Base-by-base conservation (phyloP, 2,888 invertebrate genomes). In the Cryptocheilus praepositus region DNA sequence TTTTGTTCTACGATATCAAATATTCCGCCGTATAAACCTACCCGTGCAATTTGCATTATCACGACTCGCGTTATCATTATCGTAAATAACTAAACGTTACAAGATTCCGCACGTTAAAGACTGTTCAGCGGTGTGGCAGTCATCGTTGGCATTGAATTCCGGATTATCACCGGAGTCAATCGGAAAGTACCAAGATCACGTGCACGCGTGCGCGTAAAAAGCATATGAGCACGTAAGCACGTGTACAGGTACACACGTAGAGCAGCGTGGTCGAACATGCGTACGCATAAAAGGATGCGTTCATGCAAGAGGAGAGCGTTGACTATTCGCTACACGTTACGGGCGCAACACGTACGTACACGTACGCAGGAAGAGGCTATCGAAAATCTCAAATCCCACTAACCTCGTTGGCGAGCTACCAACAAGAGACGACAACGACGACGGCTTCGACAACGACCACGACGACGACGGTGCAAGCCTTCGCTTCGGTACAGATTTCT, bases 371-470 rank as follows among this genome's bases (percentile, higher is more conserved):
- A 79, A 77, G 79, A 70, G 77, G 81, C 85, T 84, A 85, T 85
- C 83, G 83, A 85, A 85, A 85, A 85, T 85, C 84, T 83, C 81
- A 79, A 84, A 84, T 83, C 83, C 85, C 80, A 85, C 85, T 85
- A 85, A 85, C 84, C 85, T 84, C 84, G 68, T 85, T 85, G 83
- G 84, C 84, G 81, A 76, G 64, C 74, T 73, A 83, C 81, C 81
- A 84, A 72, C 67, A 60, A 73, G 67, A 64, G 61, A 69, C 56
- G 51, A 18, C 55, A 28, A 25, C 16, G 46, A 5, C 51, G 49
- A 18, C 53, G 61, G 15, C 11, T 25, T 16, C 53, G 44, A 25
- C 36, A 18, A 36, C 16, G 43, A 51, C n/a, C n/a, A 44, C n/a
- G 18, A 16, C 55, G 5, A 18, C 28, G 64, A n/a, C 43, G 72